Evolutionary conservation across 2,888 invertebrate species (phyloP).

Genomic region (Criorhina ranunculi): DNA sequence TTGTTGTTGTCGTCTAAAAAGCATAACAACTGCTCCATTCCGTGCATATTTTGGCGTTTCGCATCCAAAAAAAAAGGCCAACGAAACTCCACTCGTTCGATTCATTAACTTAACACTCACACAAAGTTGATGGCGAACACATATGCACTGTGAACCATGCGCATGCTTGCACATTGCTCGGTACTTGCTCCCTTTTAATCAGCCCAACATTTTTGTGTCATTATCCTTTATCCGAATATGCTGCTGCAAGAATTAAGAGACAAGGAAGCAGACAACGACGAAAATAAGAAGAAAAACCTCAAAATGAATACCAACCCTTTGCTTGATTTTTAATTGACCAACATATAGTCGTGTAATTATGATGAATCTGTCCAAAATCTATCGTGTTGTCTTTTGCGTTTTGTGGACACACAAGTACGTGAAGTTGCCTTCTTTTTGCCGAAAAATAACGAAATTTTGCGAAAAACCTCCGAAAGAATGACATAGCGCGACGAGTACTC

Average conservation of each 20-base stretch:
- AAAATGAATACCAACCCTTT: constrained; percentile 65
- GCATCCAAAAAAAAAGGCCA: constrained; percentile 18
- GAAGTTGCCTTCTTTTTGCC: constrained; percentile 9
- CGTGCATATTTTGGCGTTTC: constrained; percentile 74
- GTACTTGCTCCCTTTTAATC: constrained; percentile 77
- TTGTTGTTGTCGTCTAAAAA: constrained; percentile 66
- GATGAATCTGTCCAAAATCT: constrained; percentile 73
- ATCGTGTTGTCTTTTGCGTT: constrained; percentile 51
- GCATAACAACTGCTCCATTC: constrained; percentile 76
- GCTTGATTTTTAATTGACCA: constrained; percentile 77
- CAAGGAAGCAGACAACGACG: constrained; percentile 67
- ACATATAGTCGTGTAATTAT: constrained; percentile 76
- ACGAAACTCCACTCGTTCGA: constrained; percentile 15
- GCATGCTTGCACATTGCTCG: constrained; percentile 65
- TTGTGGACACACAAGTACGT: constrained; percentile 2
- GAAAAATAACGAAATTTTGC: constrained; percentile 62
- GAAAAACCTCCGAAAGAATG: constrained; percentile 69
- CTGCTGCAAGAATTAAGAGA: constrained; percentile 60
- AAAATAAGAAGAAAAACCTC: constrained; percentile 10
- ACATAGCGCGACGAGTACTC: constrained; percentile 63
- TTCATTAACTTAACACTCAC: constrained; percentile 70
- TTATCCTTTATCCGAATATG: constrained; percentile 74
- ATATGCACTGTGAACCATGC: constrained; percentile 38
- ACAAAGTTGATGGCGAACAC: not conserved
- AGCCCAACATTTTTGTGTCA: constrained; percentile 75